A percentile compares a stretch with the other conserved stretches of the same genome.
Evolutionary conservation across 2,888 invertebrate genomes (phyloP).

Genomic region (Ametastegia equiseti): DNA sequence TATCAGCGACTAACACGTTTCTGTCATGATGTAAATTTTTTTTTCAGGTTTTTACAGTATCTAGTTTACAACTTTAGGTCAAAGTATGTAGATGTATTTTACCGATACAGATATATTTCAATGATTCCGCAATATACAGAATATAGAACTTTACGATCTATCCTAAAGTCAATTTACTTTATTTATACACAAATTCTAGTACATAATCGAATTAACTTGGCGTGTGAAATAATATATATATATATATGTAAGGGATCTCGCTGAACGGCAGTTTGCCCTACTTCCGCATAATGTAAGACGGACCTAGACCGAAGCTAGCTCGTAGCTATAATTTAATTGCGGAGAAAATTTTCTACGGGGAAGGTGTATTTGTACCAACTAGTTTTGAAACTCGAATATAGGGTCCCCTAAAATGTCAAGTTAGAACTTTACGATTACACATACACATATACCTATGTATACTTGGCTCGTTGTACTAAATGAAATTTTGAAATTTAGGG

Average conservation of each 20-base stretch:
- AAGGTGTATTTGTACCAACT: neutral
- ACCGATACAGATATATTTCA: neutral
- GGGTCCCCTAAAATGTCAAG: neutral
- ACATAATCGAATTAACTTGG: slow-evolving; percentile 15
- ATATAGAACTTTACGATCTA: neutral
- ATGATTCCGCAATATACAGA: neutral
- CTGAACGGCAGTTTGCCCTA: neutral
- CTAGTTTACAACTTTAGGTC: neutral
- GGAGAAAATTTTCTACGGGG: neutral
- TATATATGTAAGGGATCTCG: too few species aligned
- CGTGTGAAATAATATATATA: neutral
- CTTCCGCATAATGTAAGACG: slow-evolving; percentile 4
- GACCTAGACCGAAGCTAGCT: neutral
- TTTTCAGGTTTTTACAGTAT: neutral
- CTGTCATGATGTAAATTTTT: neutral
- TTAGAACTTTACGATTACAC: neutral
- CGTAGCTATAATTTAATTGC: neutral
- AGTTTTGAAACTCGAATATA: neutral
- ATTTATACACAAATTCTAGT: neutral
- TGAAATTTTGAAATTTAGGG: slow-evolving; percentile 70
- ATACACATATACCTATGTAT: neutral
- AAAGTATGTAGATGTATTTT: neutral
- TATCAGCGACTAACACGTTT: slow-evolving; percentile 13
- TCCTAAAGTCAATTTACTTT: neutral
- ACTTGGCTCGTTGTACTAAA: neutral